Conservation (phyloP, 2,113 vertebrate species). For the Syngnathoides biaculeatus region DNA sequence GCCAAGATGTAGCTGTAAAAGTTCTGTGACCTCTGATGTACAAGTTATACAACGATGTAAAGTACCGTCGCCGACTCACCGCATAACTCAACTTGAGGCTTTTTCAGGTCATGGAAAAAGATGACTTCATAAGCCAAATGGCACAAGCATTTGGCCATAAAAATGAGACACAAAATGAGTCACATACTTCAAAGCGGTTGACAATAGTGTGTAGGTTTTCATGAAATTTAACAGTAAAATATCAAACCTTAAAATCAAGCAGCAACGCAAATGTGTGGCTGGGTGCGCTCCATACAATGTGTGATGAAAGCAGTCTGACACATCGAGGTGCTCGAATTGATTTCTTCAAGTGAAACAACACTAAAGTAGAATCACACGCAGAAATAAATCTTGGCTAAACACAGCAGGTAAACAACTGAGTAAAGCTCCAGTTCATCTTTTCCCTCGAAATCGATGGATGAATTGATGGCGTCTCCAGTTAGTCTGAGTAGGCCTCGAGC, state of each 20-base stretch:
- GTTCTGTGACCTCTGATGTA: no score
- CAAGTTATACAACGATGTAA: no score
- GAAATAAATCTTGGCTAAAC: background rate
- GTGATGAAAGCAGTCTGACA: background rate
- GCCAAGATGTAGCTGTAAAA: no score
- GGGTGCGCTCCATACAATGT: background rate
- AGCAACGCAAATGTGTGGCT: background rate
- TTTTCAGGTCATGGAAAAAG: no score
- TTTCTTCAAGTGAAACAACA: background rate
- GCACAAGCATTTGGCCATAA: no score
- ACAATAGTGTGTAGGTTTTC: background rate
- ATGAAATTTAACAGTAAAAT: background rate
- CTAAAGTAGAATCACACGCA: background rate
- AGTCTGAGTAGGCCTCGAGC: background rate
- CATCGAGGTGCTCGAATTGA: background rate
- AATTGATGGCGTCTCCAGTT: background rate
- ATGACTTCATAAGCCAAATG: no score
- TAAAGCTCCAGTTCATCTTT: constrained; percentile 4
- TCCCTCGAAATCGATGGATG: background rate
- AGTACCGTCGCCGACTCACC: no score
- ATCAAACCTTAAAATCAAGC: background rate
- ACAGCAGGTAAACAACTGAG: background rate
- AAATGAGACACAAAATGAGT: no score
- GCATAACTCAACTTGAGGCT: no score
- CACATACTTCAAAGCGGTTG: background rate